Conservation (phyloP, 2,888 invertebrate species). For the Torymus aiolomorphi region DNA sequence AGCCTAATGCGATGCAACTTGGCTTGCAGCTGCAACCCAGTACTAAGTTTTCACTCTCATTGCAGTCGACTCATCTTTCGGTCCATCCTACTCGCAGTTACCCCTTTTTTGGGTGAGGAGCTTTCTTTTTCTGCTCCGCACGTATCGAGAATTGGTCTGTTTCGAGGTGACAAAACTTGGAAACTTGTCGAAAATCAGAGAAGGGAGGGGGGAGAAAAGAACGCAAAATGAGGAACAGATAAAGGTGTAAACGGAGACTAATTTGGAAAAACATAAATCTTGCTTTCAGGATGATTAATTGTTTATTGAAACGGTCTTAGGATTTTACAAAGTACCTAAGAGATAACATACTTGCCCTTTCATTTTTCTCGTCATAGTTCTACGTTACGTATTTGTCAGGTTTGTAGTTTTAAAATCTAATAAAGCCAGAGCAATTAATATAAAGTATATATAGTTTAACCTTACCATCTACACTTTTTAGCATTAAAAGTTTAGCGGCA, state of each 20-base stretch:
- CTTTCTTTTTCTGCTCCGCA: neutral
- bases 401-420: too few relatives aligned
- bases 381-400: too few relatives aligned
- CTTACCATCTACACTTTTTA: too few relatives aligned
- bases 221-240: neutral
- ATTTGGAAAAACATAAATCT: constrained; percentile 44
- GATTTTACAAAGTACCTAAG: neutral
- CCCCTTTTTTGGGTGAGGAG: neutral
- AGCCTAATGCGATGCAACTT: too few relatives aligned
- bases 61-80: too few relatives aligned
- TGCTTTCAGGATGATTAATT: constrained; percentile 45
- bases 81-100: too few relatives aligned
- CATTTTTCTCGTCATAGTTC: neutral
- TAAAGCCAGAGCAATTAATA: too few relatives aligned
- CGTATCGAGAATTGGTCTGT: constrained; percentile 37
- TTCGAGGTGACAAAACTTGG: constrained; percentile 13
- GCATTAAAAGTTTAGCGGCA: neutral
- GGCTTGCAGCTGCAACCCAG: too few relatives aligned
- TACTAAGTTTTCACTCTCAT: too few relatives aligned
- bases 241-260: constrained; percentile 46
- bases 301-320: constrained; percentile 42
- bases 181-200: constrained; percentile 52
- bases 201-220: neutral
- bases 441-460: too few relatives aligned
- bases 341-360: neutral